Conservation (phyloP, 2,888 invertebrate species). For the Parasteatoda lunata region DNA sequence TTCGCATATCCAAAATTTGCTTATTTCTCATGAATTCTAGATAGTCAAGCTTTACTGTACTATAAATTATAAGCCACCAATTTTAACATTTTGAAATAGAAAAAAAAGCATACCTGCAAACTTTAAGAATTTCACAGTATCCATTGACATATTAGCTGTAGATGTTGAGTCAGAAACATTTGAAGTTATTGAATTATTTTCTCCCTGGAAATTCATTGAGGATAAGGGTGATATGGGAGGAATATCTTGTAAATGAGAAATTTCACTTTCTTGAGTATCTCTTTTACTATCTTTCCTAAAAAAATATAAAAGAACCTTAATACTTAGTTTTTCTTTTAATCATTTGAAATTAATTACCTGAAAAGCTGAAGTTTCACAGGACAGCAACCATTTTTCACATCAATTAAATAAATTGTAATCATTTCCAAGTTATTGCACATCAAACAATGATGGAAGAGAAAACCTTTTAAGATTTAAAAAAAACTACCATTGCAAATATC, state of each 20-base stretch:
- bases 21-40: too few species aligned
- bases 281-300: constrained; percentile 69
- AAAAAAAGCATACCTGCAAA: constrained; percentile 80
- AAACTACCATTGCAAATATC: too few species aligned
- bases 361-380: too few species aligned
- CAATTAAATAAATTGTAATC: too few species aligned
- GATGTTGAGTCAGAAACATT: constrained; percentile 72
- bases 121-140: constrained; percentile 85
- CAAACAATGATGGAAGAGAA: too few species aligned
- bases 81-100: too few species aligned
- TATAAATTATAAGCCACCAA: too few species aligned
- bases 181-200: constrained; percentile 58
- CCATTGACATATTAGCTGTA: constrained; percentile 76
- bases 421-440: too few species aligned
- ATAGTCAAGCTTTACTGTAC: too few species aligned
- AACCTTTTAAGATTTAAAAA: too few species aligned
- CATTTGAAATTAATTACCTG: neutral
- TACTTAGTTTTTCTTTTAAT: neutral
- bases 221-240: constrained; percentile 72
- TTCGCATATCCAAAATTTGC: too few species aligned
- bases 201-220: constrained; percentile 48
- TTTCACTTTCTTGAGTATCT: constrained; percentile 76
- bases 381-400: too few species aligned
- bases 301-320: neutral
- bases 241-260: constrained; percentile 75